Evolutionary conservation across 2,797 vertebrate species (phyloP), one percentile per base, ranked within the genome.

Genomic region (Echiichthys vipera): DNA sequence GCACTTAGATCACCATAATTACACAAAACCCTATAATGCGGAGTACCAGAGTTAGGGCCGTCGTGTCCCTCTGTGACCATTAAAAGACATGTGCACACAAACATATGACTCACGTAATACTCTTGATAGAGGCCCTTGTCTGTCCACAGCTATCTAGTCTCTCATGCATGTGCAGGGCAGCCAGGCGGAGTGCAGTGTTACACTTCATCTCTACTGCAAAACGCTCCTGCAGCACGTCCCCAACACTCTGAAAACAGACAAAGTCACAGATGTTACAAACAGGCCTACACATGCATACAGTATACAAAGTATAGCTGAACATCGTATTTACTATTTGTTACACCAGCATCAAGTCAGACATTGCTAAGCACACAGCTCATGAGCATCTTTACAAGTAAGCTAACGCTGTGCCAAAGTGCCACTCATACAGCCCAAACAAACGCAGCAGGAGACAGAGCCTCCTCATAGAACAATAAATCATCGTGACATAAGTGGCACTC

Each of bases 181-280:
- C 97, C 27, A 99, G 95, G 5, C 97, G 95, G 30, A 99, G 92
- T 0, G 98, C 98, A 5, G 97, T 94, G 67, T 97, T 98, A 65
- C 98, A 99, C 86, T 99, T 99, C 98, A 99, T 99, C 74, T 99
- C 98, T 17, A 98, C 95, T 0, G 97, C 97, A 80, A 98, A 99
- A 56, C 97, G 96, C 54, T 99, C 98, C 90, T 96, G 97, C 65
- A 99, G 95, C 74, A 99, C 98, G 1, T 99, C 98, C 0, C 96
- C 97, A 78, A 98, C 98, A 84, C 98, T 99, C 98, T 99, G 85
- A 17, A 85, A 79, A 78, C 68, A 84, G 24, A 85, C 32, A 73
- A 18, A 65, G n/a, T 27, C 17, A 32, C 37, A 58, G 25, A 37
- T 24, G 62, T 47, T 64, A 56, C 57, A 51, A 46, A 63, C n/a